A percentile compares a stretch with the other conserved stretches of the same genome.
phyloP scores from a whole-genome alignment of 2,888 invertebrate genomes.

The Lutraria lutraria region DNA sequence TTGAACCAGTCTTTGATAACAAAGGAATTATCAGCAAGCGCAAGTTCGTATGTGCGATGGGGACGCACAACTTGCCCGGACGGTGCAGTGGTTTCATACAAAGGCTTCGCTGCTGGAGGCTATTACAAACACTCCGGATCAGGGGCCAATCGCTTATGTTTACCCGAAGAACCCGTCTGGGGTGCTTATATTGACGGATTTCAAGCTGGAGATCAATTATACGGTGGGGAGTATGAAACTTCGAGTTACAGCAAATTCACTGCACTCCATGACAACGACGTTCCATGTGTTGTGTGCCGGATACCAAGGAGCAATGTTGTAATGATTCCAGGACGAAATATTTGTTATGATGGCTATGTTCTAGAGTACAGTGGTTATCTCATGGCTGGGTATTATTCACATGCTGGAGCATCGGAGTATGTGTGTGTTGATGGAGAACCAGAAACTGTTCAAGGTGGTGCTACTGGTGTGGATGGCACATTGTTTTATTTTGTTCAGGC shows the following conservation, averaged over 20 bases:
- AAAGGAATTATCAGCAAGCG: neutral
- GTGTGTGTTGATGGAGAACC: no score
- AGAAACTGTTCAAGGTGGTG: no score
- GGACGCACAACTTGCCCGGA: constrained; percentile 32
- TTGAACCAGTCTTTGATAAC: neutral
- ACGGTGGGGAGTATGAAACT: constrained; percentile 37
- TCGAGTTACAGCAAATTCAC: neutral
- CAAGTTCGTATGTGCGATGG: constrained; percentile 27
- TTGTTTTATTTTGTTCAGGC: constrained; percentile 36
- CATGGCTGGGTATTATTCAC: constrained; percentile 21
- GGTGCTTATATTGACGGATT: neutral
- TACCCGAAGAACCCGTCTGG: constrained; percentile 33
- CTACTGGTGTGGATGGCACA: neutral
- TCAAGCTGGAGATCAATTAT: neutral
- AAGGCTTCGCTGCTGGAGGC: constrained; percentile 35
- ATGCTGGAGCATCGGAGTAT: constrained; percentile 23
- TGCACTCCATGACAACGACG: constrained; percentile 13
- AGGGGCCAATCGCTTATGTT: constrained; percentile 31
- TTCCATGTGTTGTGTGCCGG: constrained; percentile 37
- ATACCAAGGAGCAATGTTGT: constrained; percentile 19
- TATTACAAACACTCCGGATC: neutral
- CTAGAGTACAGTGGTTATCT: constrained; percentile 46
- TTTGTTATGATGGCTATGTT: constrained; percentile 17
- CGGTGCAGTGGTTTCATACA: neutral
- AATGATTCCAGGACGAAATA: constrained; percentile 37